Evolutionary conservation across 1,140 invertebrate genomes (phyloP), one percentile per base, ranked within the genome.

Genomic region (Drosophila cardini): DNA sequence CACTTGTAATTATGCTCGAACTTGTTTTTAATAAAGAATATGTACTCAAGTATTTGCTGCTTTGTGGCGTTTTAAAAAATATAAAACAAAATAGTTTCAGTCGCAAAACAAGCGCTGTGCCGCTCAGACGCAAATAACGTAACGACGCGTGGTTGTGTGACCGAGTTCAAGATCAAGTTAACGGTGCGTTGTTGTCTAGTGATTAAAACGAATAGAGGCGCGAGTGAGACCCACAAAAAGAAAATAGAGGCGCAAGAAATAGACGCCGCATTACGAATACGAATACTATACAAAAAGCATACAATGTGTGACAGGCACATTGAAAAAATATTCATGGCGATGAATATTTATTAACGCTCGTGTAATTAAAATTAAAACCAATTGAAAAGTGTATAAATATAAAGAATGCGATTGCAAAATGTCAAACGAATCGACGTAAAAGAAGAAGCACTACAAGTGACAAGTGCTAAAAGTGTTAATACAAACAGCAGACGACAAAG

Each of bases 81-180:
- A 38, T 38, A 57, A 63, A 32, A 70, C 46, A 70, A 82, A 76
- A 60, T 79, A 67, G 63, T 63, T 87, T 87, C 68, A 86, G 82
- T 86, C 67, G 56, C 60, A 83, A 64, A 84, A 46, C 36, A 83
- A 50, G 56, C 79, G 62, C 62, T 56, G 60, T 70, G 76, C 60
- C 58, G 64, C 45, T 52, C 63, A 53, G 70, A 61, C 64, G 50
- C 11, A 40, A 43, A 69, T 50, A 67, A 64, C 65, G 21, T 7
- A 42, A 60, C 42, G 34, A 21, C 42, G 61, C 50, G 61, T 63
- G 36, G 45, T 38, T 45, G 21, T 56, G 55, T 38, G 46, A 21
- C 13, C 40, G 52, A 50, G 53, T 83, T 87, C 72, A 83, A 87
- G 79, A 87, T 80, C 83, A 83, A 67, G 64, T 89, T 83, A 87